Evolutionary conservation across 2,113 vertebrate genomes (phyloP).

Genomic region (Petrocephalus microphthalmus): DNA sequence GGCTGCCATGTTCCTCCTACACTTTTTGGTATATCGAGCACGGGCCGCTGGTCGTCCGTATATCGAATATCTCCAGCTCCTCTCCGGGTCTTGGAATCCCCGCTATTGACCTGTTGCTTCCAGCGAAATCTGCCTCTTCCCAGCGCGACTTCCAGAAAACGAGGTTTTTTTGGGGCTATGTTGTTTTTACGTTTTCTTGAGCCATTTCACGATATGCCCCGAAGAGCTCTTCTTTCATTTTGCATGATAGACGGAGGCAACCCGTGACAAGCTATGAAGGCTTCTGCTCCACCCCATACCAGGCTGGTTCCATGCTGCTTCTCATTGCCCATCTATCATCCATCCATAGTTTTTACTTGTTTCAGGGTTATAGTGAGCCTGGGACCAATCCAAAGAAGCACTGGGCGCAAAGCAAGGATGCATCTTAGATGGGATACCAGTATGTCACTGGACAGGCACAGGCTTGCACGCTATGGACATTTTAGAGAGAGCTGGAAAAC

Average conservation of each 20-base stretch:
- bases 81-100: not conserved
- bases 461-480: not conserved
- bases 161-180: not conserved
- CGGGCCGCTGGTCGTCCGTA: not conserved
- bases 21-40: not conserved
- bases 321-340: too few relatives aligned
- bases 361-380: not conserved
- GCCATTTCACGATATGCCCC: not conserved
- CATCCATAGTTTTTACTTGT: not conserved
- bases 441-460: not conserved
- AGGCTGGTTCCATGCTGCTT: not conserved
- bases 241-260: not conserved
- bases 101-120: not conserved
- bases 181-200: not conserved
- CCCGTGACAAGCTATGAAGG: not conserved
- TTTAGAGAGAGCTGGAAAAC: not conserved
- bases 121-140: not conserved
- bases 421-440: too few relatives aligned
- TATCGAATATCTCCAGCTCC: not conserved
- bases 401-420: not conserved
- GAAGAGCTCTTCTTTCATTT: not conserved
- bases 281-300: not conserved
- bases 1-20: constrained; percentile 4
- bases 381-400: not conserved
- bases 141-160: not conserved